Evolutionary conservation across 2,113 vertebrate genomes (phyloP), one percentile per base, ranked within the genome.

Genomic region (Speoplatyrhinus poulsoni): DNA sequence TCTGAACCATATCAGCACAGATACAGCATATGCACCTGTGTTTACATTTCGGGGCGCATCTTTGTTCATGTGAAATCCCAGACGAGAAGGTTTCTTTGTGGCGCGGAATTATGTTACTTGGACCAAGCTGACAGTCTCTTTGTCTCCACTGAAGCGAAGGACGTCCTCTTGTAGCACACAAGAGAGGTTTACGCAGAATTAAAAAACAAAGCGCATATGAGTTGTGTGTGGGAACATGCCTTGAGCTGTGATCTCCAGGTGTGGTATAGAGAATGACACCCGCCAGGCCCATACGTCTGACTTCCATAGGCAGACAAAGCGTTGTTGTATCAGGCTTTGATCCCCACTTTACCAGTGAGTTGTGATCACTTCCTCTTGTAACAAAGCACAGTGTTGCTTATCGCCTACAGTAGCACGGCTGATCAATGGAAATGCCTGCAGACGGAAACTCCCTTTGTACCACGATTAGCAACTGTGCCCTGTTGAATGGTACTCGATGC

Each of bases 401-500:
- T 70, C 71, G 77, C 64, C 71, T 26, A 26, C 26, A 26, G 26
- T 26, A 26, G 26, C 63, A 55, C 74, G 53, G 80, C 71, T 55
- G 70, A 80, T 89, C 84, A 83, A 75, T 85, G 84, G 75, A 70
- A 68, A 58, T 59, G 77, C 73, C 79, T 67, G 81, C 81, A 85
- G 85, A 85, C 81, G 84, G 69, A 79, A 75, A 62, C 67, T 78
- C 75, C 76, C 67, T 88, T 87, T 90, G 82, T 90, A 81, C 80
- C 74, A 73, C 82, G 90, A 90, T 90, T 86, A 90, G 77, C 83
- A 52, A 50, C 70, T 59, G 78, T 60, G 73, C 73, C 65, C 69
- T 70, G 56, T 68, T 61, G 67, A 70, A 32, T 63, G 76, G 54
- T 47, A 70, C 79, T 83, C 70, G 84, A 79, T 76, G 32, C 41